Percentiles rank a stretch among this genome's conserved stretches.
These are phyloP conservation scores for Bedellia somnulentella DNA, from an alignment of 2,888 invertebrate species.

Conservation along the genomic window DNA sequence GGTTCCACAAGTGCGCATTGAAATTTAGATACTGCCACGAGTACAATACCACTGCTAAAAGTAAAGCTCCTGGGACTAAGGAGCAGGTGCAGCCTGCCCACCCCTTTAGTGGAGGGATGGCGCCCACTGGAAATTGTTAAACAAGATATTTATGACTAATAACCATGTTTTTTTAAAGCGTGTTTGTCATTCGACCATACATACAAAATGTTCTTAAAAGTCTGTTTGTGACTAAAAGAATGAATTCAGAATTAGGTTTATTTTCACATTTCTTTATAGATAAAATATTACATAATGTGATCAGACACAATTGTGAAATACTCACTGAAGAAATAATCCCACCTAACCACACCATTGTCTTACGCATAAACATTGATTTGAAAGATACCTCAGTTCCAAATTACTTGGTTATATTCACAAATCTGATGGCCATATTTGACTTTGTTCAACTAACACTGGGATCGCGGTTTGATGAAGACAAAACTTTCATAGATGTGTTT, in stretches of 20 bases:
- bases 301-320: constrained; percentile 44
- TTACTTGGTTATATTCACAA: constrained; percentile 43
- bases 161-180: too few species aligned
- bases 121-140: too few species aligned
- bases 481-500: constrained; percentile 40
- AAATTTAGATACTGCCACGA: too few species aligned
- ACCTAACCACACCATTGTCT: constrained; percentile 23
- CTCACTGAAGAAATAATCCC: constrained; percentile 43
- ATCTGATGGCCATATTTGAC: constrained; percentile 47
- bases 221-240: constrained; percentile 30
- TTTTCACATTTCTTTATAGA: constrained; percentile 50
- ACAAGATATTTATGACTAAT: too few species aligned
- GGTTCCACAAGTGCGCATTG: too few species aligned
- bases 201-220: constrained; percentile 41
- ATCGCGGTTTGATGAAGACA: constrained; percentile 32
- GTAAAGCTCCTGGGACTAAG: too few species aligned
- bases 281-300: constrained; percentile 35
- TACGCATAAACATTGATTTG: constrained; percentile 39
- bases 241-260: constrained; percentile 37
- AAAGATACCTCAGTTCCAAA: constrained; percentile 31
- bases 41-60: too few species aligned
- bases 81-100: too few species aligned
- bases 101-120: too few species aligned
- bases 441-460: constrained; percentile 45
- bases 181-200: too few species aligned